Conservation (phyloP, 1,140 invertebrate genomes). For the Pollicipes pollicipes region DNA sequence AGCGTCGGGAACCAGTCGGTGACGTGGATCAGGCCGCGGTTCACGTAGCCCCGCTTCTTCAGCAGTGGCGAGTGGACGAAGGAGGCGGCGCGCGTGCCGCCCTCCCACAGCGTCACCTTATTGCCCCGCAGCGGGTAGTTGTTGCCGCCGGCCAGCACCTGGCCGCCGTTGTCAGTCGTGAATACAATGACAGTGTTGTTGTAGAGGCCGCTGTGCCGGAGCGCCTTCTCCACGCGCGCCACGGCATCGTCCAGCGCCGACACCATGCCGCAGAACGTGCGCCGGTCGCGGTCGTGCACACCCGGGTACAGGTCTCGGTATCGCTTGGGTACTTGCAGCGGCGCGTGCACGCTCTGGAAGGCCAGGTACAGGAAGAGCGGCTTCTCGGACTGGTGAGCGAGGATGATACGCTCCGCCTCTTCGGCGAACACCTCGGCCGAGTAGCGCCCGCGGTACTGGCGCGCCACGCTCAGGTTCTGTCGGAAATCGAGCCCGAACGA, state of each 20-base stretch:
- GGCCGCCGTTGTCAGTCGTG: constrained; percentile 28
- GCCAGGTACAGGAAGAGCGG: constrained; percentile 33
- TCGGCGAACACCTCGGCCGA: constrained; percentile 22
- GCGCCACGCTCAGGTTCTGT: no score
- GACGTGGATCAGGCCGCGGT: constrained; percentile 12
- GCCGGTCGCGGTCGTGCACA: constrained; percentile 24
- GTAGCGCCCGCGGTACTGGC: constrained; percentile 28
- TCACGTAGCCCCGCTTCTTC: constrained; percentile 18
- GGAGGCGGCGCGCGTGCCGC: constrained; percentile 28
- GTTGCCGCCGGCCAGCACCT: constrained; percentile 23
- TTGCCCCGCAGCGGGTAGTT: constrained; percentile 29
- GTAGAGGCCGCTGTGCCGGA: constrained; percentile 28
- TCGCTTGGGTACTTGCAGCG: constrained; percentile 24
- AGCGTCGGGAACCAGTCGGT: constrained; percentile 14
- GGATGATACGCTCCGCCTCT: no score
- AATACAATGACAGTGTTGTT: constrained; percentile 32
- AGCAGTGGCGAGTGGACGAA: constrained; percentile 28
- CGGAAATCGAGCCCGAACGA: no score
- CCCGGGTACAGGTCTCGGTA: constrained; percentile 24
- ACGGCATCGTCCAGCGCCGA: constrained; percentile 31
- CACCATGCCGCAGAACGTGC: constrained; percentile 30
- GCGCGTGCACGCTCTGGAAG: constrained; percentile 32
- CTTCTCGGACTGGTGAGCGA: constrained; percentile 16
- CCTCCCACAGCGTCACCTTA: constrained; percentile 32
- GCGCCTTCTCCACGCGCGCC: constrained; percentile 24